These are phyloP conservation scores for Erethizon dorsatum DNA, from an alignment of 2,797 vertebrate species.

Conservation along the genomic window DNA sequence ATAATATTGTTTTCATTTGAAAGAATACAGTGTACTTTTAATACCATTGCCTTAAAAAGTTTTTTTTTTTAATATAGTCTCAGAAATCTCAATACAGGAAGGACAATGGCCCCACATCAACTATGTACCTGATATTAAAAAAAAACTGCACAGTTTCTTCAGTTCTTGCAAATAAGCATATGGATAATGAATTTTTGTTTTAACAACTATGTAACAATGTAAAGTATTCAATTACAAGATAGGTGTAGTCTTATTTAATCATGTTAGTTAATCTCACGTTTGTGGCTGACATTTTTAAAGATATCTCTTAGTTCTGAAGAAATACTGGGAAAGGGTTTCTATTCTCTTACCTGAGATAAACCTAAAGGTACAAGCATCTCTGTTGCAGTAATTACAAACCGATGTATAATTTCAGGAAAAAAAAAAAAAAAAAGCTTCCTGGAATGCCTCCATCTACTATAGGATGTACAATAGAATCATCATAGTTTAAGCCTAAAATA, in stretches of 20 bases:
- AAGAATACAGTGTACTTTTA: background rate
- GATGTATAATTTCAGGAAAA: background rate
- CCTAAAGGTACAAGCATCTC: background rate
- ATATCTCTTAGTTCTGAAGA: background rate
- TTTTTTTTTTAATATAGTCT: background rate
- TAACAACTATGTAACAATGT: background rate
- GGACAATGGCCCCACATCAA: background rate
- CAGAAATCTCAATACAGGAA: background rate
- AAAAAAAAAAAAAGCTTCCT: background rate
- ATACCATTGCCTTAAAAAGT: background rate
- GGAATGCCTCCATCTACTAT: background rate
- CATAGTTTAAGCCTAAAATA: background rate
- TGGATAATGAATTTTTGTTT: background rate
- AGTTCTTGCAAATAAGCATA: slow-evolving; percentile 18
- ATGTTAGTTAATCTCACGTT: background rate
- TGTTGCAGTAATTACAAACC: background rate
- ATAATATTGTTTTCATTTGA: background rate
- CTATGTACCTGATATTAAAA: background rate
- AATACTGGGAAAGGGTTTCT: background rate
- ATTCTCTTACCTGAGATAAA: background rate
- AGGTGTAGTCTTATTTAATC: background rate
- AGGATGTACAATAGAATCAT: background rate
- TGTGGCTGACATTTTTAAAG: background rate
- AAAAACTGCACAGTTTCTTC: background rate
- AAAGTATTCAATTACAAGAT: background rate